These are phyloP conservation scores for Oryzias dopingdopingensis DNA, from an alignment of 2,797 vertebrate species.

Conservation along the genomic window DNA sequence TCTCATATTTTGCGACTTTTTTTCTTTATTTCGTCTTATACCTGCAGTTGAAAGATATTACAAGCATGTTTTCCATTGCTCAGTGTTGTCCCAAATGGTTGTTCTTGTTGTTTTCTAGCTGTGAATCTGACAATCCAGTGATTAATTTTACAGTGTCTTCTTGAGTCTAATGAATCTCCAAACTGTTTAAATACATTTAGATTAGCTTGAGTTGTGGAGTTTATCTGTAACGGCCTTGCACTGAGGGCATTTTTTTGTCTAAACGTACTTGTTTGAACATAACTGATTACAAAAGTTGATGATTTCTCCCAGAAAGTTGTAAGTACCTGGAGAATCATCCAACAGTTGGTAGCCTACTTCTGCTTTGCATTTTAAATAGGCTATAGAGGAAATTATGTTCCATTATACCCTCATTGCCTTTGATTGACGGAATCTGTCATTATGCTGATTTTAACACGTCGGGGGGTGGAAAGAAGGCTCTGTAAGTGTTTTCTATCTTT, in stretches of 20 bases:
- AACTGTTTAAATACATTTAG: slow-evolving; percentile 1
- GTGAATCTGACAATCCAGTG: no score
- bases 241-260: slow-evolving; percentile 16
- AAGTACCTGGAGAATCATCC: slow-evolving; percentile 13
- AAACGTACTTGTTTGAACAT: neutral
- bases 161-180: neutral
- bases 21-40: no score
- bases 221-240: neutral
- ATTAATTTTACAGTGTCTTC: no score
- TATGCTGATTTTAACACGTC: slow-evolving; percentile 13
- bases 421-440: slow-evolving; percentile 27
- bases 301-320: slow-evolving; percentile 9
- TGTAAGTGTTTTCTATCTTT: slow-evolving; percentile 2
- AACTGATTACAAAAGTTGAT: slow-evolving; percentile 8
- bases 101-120: no score
- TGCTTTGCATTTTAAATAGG: slow-evolving; percentile 30
- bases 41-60: no score
- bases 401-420: slow-evolving; percentile 12
- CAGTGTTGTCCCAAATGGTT: no score
- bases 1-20: no score
- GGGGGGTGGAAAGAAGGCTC: slow-evolving; percentile 5
- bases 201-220: neutral
- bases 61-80: no score
- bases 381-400: slow-evolving; percentile 11
- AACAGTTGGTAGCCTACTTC: slow-evolving; percentile 31